phyloP scores from a whole-genome alignment of 1,140 invertebrate species.

The Plectus sambesii region DNA sequence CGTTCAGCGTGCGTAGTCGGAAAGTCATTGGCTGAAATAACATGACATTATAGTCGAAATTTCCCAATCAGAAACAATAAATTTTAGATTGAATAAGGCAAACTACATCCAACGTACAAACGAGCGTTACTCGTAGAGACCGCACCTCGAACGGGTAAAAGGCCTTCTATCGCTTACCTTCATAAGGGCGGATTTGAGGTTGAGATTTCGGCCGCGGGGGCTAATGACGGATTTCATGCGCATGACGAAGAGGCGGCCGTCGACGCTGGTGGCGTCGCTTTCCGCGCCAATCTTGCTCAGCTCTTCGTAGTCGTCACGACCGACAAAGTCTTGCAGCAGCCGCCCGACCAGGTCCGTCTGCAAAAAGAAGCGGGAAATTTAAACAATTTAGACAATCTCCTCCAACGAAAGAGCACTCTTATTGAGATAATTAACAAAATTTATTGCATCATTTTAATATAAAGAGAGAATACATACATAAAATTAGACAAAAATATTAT shows the following conservation, averaged over 20 bases:
- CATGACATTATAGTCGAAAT: no score
- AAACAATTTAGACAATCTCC: no score
- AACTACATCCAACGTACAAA: no score
- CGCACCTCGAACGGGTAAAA: no score
- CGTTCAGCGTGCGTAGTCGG: slow-evolving; percentile 21
- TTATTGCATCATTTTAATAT: no score
- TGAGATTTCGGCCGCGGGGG: slow-evolving; percentile 31
- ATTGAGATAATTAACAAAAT: no score
- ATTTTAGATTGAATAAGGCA: slow-evolving; percentile 26
- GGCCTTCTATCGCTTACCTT: no score
- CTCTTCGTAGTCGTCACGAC: slow-evolving; percentile 31
- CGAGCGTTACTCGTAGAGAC: no score
- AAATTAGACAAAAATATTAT: no score
- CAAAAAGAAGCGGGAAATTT: not conserved
- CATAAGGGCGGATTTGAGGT: slow-evolving; percentile 26
- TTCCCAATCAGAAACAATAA: no score
- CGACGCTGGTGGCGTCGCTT: slow-evolving; percentile 1
- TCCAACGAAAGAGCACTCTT: no score
- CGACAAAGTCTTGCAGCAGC: slow-evolving; percentile 29
- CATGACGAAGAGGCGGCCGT: slow-evolving; percentile 19
- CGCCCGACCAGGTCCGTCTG: slow-evolving; percentile 38
- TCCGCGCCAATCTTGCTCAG: slow-evolving; percentile 16
- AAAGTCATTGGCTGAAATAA: slow-evolving; percentile 27
- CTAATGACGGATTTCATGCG: slow-evolving; percentile 39
- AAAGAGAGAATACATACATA: no score